Evolutionary conservation across 1,140 invertebrate genomes (phyloP), one percentile per base, ranked within the genome.

Genomic region (Notospermus geniculatus): DNA sequence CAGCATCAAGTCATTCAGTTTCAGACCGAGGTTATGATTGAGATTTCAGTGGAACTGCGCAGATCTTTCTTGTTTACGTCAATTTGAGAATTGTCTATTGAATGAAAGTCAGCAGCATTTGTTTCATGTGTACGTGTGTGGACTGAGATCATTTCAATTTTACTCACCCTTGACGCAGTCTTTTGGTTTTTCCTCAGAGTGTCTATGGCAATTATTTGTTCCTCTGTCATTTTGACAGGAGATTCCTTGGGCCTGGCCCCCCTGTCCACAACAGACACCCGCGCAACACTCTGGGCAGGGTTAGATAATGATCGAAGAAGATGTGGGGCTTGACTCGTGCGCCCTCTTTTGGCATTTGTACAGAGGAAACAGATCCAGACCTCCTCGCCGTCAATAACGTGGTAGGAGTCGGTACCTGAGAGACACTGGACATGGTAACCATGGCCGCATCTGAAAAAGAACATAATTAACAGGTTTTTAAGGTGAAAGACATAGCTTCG

Each of bases 301-400:
- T 50, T 50, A 50, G 46, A 50, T n/a, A 50, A n/a, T 9, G 46
- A 50, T 5, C 46, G 46, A 7, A 23, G n/a, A n/a, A 50, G n/a
- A 50, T 50, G n/a, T 50, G 19, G 46, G 4, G 46, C 25, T n/a
- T 23, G 25, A 23, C 25, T 27, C 4, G 46, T 50, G 46, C 9
- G 46, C 46, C n/a, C n/a, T 50, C 25, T 50, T 50, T 76, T 70
- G 2, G 68, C 65, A 46, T 74, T 74, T 60, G 68, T 78, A 59
- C 79, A 80, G 43, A 77, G 62, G 59, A 77, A 79, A 67, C 79
- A 80, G 0, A 69, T 67, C 69, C 72, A 80, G 9, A 62, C 63
- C n/a, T 78, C 74, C 52, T 78, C 75, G 0, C 72, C 74, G 56
- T 75, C 73, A n/a, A 77, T 66, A 1, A 74, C 64, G 59, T 76